phyloP scores from a whole-genome alignment of 2,797 vertebrate genomes.

The Anguilla marmorata region DNA sequence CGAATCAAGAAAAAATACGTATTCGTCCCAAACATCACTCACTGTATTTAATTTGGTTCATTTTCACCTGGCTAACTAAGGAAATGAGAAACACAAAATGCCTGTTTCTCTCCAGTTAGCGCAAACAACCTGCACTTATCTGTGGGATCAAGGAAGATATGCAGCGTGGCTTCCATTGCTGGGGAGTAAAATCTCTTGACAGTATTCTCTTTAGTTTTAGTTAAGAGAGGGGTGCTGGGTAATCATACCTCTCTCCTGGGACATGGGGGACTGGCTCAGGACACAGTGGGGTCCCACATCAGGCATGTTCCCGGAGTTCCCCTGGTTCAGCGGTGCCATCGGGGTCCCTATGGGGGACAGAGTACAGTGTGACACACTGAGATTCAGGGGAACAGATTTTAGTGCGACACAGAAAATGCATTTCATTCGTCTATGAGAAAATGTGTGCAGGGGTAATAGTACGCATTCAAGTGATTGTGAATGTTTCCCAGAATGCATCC shows the following conservation, averaged over 20 bases:
- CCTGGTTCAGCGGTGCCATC: slow-evolving; percentile 83
- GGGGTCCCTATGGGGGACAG: slow-evolving; percentile 73
- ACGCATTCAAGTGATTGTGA: not conserved
- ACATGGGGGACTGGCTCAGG: slow-evolving; percentile 88
- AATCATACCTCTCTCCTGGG: slow-evolving; percentile 89
- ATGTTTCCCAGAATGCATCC: not conserved
- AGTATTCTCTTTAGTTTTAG: no score
- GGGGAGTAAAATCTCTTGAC: not conserved
- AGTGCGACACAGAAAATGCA: not conserved
- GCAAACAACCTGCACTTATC: no score
- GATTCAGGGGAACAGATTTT: not conserved
- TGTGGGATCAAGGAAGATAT: not conserved
- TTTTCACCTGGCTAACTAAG: not conserved
- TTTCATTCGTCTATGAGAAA: not conserved
- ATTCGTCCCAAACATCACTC: no score
- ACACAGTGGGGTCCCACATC: slow-evolving; percentile 84
- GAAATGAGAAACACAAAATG: not conserved
- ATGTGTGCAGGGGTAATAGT: not conserved
- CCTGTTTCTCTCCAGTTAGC: not conserved
- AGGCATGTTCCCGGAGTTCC: slow-evolving; percentile 83
- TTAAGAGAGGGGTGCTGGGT: not conserved
- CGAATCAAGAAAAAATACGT: no score
- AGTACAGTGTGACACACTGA: not conserved
- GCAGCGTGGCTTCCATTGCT: not conserved
- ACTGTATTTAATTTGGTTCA: not conserved